Evolutionary conservation across 2,113 vertebrate species (phyloP).

Genomic region (Tamias sibiricus): DNA sequence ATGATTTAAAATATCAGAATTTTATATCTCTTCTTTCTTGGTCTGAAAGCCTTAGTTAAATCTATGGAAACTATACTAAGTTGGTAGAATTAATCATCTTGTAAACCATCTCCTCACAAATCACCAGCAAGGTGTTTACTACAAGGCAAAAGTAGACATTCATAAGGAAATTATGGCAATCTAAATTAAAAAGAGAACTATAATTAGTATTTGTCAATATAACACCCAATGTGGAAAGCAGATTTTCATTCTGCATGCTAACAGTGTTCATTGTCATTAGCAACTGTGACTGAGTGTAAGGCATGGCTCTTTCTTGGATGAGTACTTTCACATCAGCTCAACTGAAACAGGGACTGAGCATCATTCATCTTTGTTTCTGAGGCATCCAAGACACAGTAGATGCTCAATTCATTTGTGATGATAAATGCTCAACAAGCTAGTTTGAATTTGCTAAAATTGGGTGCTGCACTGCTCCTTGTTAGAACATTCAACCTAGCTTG

Average conservation of each 20-base stretch:
- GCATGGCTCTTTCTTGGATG: background rate
- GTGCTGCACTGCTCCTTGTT: background rate
- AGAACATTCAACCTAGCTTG: background rate
- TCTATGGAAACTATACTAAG: background rate
- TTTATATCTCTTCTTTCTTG: background rate
- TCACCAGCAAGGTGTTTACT: background rate
- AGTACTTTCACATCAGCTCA: accelerated
- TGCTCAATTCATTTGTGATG: background rate
- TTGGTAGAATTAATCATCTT: background rate
- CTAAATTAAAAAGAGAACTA: background rate
- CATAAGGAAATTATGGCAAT: background rate
- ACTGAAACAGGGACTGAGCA: background rate
- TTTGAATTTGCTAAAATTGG: accelerated
- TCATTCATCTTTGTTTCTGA: background rate
- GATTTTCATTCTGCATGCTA: background rate
- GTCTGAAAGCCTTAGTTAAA: background rate
- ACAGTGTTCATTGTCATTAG: background rate
- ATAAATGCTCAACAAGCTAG: background rate
- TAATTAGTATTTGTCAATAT: background rate
- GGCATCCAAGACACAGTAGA: background rate
- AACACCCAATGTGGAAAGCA: background rate
- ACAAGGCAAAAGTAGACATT: background rate
- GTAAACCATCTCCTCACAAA: background rate
- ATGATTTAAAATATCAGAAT: background rate
- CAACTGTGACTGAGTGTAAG: background rate